Conservation (phyloP, 2,113 vertebrate species). For the Felis catus region DNA sequence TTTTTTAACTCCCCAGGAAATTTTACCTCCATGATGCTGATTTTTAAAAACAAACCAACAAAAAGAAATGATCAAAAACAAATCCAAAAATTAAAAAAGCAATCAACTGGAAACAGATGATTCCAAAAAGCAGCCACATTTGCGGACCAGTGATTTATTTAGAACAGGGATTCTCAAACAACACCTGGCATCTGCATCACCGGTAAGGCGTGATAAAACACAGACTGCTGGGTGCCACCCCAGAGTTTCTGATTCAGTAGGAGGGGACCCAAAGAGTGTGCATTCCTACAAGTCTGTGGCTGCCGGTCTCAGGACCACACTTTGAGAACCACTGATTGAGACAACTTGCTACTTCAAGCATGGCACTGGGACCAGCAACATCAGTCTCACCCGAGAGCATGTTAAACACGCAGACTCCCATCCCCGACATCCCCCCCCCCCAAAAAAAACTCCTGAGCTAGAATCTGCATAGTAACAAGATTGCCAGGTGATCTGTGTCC, state of each 20-base stretch:
- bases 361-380: not conserved
- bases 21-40: not conserved
- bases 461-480: not conserved
- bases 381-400: too few species aligned
- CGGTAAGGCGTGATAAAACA: not conserved
- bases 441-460: not conserved
- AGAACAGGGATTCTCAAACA: not conserved
- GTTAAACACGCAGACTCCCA: not conserved
- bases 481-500: not conserved
- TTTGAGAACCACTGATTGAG: not conserved
- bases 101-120: not conserved
- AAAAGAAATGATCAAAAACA: not conserved
- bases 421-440: rapidly evolving
- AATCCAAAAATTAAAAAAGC: not conserved
- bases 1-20: not conserved
- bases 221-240: not conserved
- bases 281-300: not conserved
- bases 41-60: not conserved
- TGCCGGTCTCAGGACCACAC: not conserved
- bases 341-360: not conserved
- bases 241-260: not conserved
- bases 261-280: not conserved
- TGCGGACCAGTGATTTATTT: not conserved
- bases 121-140: not conserved
- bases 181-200: not conserved